Evolutionary conservation across 2,888 invertebrate species (phyloP).

Genomic region (Pammene aurita): DNA sequence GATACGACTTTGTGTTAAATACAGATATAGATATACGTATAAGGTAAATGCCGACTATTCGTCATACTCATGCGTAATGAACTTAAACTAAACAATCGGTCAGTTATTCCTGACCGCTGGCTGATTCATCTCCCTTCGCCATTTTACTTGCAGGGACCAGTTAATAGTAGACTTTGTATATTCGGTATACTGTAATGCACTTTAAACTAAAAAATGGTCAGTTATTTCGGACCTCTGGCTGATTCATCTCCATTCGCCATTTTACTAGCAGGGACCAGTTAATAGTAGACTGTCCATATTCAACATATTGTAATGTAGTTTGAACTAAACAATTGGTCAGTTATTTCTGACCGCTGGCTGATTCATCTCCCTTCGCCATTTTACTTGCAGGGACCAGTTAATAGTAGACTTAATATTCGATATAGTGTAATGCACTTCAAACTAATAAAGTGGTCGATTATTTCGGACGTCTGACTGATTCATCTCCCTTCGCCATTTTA

Average conservation of each 20-base stretch:
- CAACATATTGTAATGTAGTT: no score
- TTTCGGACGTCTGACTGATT: no score
- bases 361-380: slow-evolving; percentile 1
- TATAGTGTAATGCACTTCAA: background rate
- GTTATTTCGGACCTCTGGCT: no score
- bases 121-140: slow-evolving; percentile 20
- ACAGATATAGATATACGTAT: background rate
- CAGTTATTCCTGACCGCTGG: slow-evolving; percentile 8
- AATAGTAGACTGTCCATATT: no score
- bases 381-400: slow-evolving; percentile 1
- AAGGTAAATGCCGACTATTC: slow-evolving; percentile 9
- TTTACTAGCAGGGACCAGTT: no score
- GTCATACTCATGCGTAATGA: slow-evolving; percentile 10
- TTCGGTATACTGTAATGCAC: background rate
- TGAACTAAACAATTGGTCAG: no score
- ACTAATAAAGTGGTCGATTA: no score
- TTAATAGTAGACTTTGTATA: background rate
- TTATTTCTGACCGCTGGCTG: no score
- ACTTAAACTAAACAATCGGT: slow-evolving; percentile 5
- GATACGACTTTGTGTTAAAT: no score
- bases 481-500: no score
- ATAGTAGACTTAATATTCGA: background rate
- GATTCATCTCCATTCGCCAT: no score
- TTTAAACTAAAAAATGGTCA: no score
- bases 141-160: background rate